phyloP scores from a whole-genome alignment of 2,888 invertebrate genomes.

The Thymelicus acteon region DNA sequence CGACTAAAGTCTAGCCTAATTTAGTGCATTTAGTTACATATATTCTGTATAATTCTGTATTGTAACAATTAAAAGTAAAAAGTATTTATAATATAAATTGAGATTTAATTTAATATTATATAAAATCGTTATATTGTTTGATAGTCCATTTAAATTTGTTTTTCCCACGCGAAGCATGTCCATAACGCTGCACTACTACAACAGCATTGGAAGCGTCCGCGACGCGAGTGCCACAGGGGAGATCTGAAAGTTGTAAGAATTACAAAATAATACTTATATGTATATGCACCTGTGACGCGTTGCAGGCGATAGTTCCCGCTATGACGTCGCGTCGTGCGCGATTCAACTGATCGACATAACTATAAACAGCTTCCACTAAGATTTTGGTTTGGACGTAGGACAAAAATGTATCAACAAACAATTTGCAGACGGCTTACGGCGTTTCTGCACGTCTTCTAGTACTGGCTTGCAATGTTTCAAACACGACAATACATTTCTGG shows the following conservation, averaged over 20 bases:
- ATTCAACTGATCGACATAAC: not conserved
- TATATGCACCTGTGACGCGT: conserved; percentile 27
- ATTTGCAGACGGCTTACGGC: conserved; percentile 15
- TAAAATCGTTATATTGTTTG: conserved; percentile 18
- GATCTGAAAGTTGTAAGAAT: conserved; percentile 36
- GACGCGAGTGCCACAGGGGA: conserved; percentile 27
- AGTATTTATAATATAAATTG: no score
- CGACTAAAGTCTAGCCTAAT: no score
- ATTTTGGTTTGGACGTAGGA: not conserved
- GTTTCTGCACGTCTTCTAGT: conserved; percentile 8
- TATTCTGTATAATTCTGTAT: no score
- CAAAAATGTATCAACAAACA: not conserved
- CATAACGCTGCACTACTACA: conserved; percentile 24
- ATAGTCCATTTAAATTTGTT: conserved; percentile 27
- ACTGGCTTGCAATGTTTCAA: not conserved
- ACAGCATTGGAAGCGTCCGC: conserved; percentile 29
- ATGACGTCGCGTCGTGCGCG: conserved; percentile 12
- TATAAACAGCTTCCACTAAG: not conserved
- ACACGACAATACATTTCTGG: not conserved
- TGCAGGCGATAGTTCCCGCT: conserved; percentile 21
- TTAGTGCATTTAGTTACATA: not conserved
- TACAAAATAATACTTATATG: conserved; percentile 24
- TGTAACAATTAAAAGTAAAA: no score
- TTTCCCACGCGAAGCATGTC: conserved; percentile 30
- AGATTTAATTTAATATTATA: conserved; percentile 5